phyloP scores from a whole-genome alignment of 2,797 vertebrate genomes.

The Hirundo rustica region DNA sequence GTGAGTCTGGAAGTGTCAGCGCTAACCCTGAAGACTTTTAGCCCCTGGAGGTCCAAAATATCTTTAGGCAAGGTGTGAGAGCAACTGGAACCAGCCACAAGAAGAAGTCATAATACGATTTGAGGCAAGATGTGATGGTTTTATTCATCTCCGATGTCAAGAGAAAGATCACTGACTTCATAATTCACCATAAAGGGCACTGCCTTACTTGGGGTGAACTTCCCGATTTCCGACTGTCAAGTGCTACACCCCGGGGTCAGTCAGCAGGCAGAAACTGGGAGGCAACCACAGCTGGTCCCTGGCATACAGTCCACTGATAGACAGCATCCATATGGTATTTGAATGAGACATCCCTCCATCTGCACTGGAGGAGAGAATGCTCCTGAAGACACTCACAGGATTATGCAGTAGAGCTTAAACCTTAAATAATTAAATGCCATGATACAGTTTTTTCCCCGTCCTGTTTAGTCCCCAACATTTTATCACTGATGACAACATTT shows the following conservation, averaged over 20 bases:
- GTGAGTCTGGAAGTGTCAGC: neutral
- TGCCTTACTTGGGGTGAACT: neutral
- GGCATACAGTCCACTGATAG: neutral
- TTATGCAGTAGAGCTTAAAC: neutral
- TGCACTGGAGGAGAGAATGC: neutral
- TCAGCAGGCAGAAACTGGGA: neutral
- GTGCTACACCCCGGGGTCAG: neutral
- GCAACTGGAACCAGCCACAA: neutral
- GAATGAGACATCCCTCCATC: neutral
- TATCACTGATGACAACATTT: conserved; percentile 18
- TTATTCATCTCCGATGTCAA: neutral
- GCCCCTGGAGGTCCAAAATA: neutral
- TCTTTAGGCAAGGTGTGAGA: neutral
- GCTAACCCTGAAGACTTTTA: neutral
- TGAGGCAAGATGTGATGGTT: neutral
- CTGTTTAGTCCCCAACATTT: neutral
- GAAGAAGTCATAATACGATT: neutral
- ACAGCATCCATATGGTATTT: neutral
- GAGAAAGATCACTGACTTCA: neutral
- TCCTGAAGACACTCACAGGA: neutral
- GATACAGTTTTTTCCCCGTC: neutral
- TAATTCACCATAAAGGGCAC: neutral
- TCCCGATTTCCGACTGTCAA: neutral
- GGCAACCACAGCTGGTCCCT: conserved; percentile 1
- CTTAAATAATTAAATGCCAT: neutral